phyloP scores from a whole-genome alignment of 1,140 invertebrate genomes.

The Euglossa dilemma region DNA sequence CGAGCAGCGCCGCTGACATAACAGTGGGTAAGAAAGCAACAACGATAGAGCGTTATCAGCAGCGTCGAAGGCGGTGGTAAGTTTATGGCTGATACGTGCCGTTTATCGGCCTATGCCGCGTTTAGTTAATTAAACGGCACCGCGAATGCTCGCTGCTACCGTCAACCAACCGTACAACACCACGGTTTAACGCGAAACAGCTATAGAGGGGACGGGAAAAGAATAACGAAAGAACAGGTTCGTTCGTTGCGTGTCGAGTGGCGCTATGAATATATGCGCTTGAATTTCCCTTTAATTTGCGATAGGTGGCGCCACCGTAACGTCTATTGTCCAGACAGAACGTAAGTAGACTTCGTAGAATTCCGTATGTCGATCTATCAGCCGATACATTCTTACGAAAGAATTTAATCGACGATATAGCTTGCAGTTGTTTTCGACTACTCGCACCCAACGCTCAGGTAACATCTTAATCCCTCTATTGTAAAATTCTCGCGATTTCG shows the following conservation, averaged over 20 bases:
- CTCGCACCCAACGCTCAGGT: too few species aligned
- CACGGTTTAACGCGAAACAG: not conserved
- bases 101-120: slow-evolving; percentile 70
- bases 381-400: too few species aligned
- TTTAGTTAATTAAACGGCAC: slow-evolving; percentile 75
- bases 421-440: too few species aligned
- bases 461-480: too few species aligned
- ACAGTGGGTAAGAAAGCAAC: slow-evolving; percentile 61
- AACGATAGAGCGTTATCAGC: slow-evolving; percentile 72
- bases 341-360: too few species aligned
- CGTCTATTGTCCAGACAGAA: slow-evolving; percentile 9
- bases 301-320: slow-evolving; percentile 60
- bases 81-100: slow-evolving; percentile 72
- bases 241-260: not conserved
- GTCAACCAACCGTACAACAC: not conserved
- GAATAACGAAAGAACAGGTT: not conserved
- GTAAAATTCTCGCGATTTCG: too few species aligned
- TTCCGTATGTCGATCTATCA: too few species aligned
- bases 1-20: slow-evolving; percentile 67
- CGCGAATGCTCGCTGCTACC: not conserved
- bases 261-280: not conserved
- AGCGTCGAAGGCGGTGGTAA: slow-evolving; percentile 65
- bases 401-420: too few species aligned
- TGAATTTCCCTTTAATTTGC: slow-evolving; percentile 53
- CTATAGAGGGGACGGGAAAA: not conserved